These are phyloP conservation scores for Remorina albescens DNA, from an alignment of 2,797 vertebrate genomes.

Conservation along the genomic window DNA sequence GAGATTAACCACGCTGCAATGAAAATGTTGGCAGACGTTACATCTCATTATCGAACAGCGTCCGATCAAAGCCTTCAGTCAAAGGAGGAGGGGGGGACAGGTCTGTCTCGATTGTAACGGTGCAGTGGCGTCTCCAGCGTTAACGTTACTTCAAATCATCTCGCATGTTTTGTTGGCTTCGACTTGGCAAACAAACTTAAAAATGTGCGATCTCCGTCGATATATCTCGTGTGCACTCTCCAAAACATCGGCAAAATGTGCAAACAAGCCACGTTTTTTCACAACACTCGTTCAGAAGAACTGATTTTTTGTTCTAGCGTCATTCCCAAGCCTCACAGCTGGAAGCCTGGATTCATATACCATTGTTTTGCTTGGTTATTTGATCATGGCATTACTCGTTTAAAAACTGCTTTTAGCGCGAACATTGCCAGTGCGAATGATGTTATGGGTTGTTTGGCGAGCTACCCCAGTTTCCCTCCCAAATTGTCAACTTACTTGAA, in stretches of 20 bases:
- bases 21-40: constrained; percentile 17
- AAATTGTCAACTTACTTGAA: constrained; percentile 84
- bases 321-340: constrained; percentile 86
- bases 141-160: constrained; percentile 64
- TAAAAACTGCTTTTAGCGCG: constrained; percentile 64
- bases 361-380: constrained; percentile 88
- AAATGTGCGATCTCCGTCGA: constrained; percentile 40
- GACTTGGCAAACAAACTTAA: constrained; percentile 75
- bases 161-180: constrained; percentile 77
- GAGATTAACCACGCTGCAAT: not conserved
- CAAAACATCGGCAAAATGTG: not conserved
- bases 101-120: constrained; percentile 79
- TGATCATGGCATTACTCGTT: constrained; percentile 73
- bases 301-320: constrained; percentile 79
- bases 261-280: constrained; percentile 28
- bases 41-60: constrained; percentile 51
- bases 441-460: constrained; percentile 22
- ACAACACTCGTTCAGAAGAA: constrained; percentile 41
- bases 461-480: constrained; percentile 33
- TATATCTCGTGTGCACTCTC: constrained; percentile 10
- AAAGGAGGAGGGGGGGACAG: constrained; percentile 57
- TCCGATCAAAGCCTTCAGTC: constrained; percentile 72
- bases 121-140: constrained; percentile 74
- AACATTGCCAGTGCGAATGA: constrained; percentile 5
- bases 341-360: constrained; percentile 87